Percentiles rank a stretch among this genome's conserved stretches.
phyloP scores from a whole-genome alignment of 30 jellyfish, hydroid and myxozoan genomes.

The Aurelia coerulea region DNA sequence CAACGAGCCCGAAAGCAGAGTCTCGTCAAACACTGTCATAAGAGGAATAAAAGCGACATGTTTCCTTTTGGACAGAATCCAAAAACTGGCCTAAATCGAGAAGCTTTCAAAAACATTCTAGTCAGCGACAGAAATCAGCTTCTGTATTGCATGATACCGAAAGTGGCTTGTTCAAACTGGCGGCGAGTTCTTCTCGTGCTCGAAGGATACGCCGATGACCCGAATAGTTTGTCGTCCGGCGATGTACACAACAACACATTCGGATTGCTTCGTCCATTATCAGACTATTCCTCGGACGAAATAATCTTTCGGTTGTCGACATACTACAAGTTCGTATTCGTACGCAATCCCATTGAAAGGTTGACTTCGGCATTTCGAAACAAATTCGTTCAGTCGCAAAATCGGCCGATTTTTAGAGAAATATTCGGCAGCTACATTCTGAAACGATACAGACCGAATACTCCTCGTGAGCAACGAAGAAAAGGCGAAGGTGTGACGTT shows the following conservation, averaged over 20 bases:
- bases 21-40: slow-evolving; percentile 81
- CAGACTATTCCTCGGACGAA: slow-evolving; percentile 96
- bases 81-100: slow-evolving; percentile 75
- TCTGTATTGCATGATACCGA: slow-evolving; percentile 96
- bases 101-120: slow-evolving; percentile 86
- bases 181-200: slow-evolving; percentile 88
- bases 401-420: slow-evolving; percentile 54
- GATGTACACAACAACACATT: slow-evolving; percentile 90
- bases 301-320: slow-evolving; percentile 90
- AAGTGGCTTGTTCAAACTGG: slow-evolving; percentile 98
- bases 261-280: slow-evolving; percentile 88
- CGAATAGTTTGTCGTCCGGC: slow-evolving; percentile 69
- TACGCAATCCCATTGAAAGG: slow-evolving; percentile 93
- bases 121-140: slow-evolving; percentile 97
- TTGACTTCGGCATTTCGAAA: slow-evolving; percentile 92
- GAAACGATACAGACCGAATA: slow-evolving; percentile 71
- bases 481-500: slow-evolving; percentile 86
- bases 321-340: slow-evolving; percentile 92
- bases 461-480: slow-evolving; percentile 34
- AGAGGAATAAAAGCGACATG: slow-evolving; percentile 79
- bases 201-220: slow-evolving; percentile 85
- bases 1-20: slow-evolving; percentile 87
- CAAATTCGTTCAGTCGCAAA: slow-evolving; percentile 76
- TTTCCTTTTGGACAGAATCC: slow-evolving; percentile 81
- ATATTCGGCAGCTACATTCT: slow-evolving; percentile 80